A percentile compares a stretch with the other conserved stretches of the same genome.
These are phyloP conservation scores for Yoshiicerus persimilis DNA, from an alignment of 1,140 invertebrate genomes.

Conservation along the genomic window DNA sequence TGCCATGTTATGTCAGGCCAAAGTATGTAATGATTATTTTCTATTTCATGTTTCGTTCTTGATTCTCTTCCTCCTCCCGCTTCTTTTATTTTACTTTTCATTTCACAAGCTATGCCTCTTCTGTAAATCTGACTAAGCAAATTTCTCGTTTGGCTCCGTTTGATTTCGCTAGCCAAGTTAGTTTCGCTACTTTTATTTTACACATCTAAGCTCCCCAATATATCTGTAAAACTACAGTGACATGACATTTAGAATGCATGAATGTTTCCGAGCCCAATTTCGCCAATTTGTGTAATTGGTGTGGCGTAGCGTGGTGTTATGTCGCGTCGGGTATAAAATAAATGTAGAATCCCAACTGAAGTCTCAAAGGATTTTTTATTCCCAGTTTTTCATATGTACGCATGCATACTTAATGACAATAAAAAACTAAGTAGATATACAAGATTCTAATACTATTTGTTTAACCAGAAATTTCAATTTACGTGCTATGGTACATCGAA, in stretches of 20 bases:
- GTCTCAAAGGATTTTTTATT: neutral
- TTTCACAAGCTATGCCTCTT: neutral
- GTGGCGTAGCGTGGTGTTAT: neutral
- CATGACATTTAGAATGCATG: neutral
- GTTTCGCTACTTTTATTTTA: neutral
- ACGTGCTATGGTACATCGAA: too few relatives aligned
- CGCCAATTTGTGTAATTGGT: conserved; percentile 10
- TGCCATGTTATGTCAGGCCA: neutral
- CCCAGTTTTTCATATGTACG: neutral
- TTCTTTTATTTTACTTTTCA: conserved; percentile 6
- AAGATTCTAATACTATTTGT: neutral
- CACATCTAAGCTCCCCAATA: neutral
- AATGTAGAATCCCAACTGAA: too few relatives aligned
- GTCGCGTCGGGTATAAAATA: neutral
- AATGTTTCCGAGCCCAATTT: conserved; percentile 10
- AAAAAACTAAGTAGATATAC: neutral
- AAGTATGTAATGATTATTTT: neutral
- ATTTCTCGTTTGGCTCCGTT: neutral
- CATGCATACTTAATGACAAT: neutral
- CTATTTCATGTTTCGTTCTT: neutral
- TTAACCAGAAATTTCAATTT: neutral
- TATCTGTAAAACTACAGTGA: neutral
- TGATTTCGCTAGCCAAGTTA: neutral
- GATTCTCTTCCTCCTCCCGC: neutral
- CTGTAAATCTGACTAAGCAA: neutral